Evolutionary conservation across 2,113 vertebrate genomes (phyloP).

Genomic region (Thalassoma bifasciatum): DNA sequence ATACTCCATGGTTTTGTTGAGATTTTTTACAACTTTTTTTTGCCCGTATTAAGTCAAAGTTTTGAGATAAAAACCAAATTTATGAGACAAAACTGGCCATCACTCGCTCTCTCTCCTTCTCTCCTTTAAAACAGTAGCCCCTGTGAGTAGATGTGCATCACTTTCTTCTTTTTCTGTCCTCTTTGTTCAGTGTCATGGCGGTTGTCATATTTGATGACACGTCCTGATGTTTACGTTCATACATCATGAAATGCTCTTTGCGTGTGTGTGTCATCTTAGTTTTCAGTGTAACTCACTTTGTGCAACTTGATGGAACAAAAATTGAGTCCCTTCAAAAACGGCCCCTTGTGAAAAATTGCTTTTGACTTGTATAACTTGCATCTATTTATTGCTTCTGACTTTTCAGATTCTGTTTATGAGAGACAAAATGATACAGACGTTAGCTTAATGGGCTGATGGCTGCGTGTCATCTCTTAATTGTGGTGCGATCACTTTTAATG

Average conservation of each 20-base stretch:
- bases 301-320: neutral
- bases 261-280: slow-evolving; percentile 5
- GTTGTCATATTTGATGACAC: slow-evolving; percentile 45
- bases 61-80: too few species aligned
- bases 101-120: neutral
- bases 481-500: slow-evolving; percentile 63
- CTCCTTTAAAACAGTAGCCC: neutral
- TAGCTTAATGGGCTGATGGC: slow-evolving; percentile 67
- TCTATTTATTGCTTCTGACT: slow-evolving; percentile 73
- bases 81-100: too few species aligned
- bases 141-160: neutral
- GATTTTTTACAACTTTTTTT: too few species aligned
- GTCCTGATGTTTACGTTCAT: neutral
- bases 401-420: slow-evolving; percentile 62
- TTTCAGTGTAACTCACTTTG: slow-evolving; percentile 24
- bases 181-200: slow-evolving; percentile 23
- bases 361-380: slow-evolving; percentile 63
- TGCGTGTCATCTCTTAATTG: slow-evolving; percentile 72
- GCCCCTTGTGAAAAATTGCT: slow-evolving; percentile 53
- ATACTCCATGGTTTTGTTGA: too few species aligned
- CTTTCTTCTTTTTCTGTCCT: slow-evolving; percentile 24
- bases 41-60: too few species aligned
- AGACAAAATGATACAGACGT: slow-evolving; percentile 70
- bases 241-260: neutral
- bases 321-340: slow-evolving; percentile 13